Percentiles rank a stretch among this genome's conserved stretches.
Conservation (phyloP, 2,113 vertebrate species). For the Campylomormyrus tamandua region DNA sequence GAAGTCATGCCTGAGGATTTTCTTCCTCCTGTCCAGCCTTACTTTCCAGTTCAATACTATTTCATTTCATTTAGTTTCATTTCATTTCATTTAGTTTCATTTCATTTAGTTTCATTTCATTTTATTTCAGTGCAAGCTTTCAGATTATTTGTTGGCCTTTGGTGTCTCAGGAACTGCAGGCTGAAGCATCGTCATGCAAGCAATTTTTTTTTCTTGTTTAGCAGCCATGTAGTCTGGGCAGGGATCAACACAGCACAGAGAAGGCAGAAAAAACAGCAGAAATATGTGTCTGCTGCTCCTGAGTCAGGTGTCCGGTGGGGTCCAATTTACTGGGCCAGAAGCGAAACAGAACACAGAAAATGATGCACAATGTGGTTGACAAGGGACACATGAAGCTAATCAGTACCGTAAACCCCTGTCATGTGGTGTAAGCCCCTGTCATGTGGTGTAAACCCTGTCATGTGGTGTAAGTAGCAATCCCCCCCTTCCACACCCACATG, state of each 20-base stretch:
- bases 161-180: not conserved
- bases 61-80: not conserved
- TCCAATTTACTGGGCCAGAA: not conserved
- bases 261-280: not conserved
- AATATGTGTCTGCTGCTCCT: not conserved
- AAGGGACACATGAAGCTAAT: not conserved
- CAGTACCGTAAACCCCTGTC: not conserved
- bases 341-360: not conserved
- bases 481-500: not conserved
- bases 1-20: not conserved
- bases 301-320: not conserved
- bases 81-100: not conserved
- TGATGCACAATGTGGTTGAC: not conserved
- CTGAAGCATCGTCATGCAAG: not conserved
- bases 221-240: no score
- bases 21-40: not conserved
- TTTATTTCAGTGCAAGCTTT: not conserved
- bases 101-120: not conserved
- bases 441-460: not conserved
- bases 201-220: not conserved
- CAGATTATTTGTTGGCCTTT: not conserved
- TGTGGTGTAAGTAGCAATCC: not conserved
- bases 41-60: not conserved
- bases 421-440: not conserved
- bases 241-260: not conserved